A percentile compares a stretch with the other conserved stretches of the same genome.
These are phyloP conservation scores for Schizopygopsis pylzovi DNA, from an alignment of 2,797 vertebrate species.

Conservation along the genomic window DNA sequence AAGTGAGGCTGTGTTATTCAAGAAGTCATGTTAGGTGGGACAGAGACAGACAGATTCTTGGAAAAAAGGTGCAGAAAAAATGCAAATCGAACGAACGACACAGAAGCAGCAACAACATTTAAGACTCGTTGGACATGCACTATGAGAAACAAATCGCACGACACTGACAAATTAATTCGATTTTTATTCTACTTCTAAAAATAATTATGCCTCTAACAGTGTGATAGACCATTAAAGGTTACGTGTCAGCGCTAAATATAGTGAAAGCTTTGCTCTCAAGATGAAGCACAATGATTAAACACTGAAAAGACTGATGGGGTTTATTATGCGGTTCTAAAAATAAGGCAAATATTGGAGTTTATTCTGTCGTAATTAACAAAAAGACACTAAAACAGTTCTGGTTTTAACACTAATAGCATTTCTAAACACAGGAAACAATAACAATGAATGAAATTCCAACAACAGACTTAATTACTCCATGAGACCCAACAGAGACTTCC, in stretches of 20 bases:
- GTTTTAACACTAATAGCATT: conserved; percentile 65
- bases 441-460: conserved; percentile 70
- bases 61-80: conserved; percentile 70
- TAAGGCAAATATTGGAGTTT: neutral
- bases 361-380: neutral
- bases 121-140: conserved; percentile 75
- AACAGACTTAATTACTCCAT: conserved; percentile 62
- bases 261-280: neutral
- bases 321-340: neutral
- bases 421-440: conserved; percentile 67
- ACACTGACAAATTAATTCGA: conserved; percentile 32
- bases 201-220: neutral
- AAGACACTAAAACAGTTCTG: conserved; percentile 3
- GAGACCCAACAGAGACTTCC: conserved; percentile 54
- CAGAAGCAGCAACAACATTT: conserved; percentile 70
- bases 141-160: conserved; percentile 54
- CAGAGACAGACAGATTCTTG: conserved; percentile 68
- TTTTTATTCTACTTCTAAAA: neutral
- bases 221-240: neutral
- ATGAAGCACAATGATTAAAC: conserved; percentile 1
- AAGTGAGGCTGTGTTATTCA: conserved; percentile 70
- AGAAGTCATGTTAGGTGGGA: conserved; percentile 74
- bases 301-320: neutral
- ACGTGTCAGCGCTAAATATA: neutral
- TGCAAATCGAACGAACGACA: conserved; percentile 68